Base-by-base conservation (phyloP, 2,113 vertebrate species). In the Myrmecophaga tridactyla region DNA sequence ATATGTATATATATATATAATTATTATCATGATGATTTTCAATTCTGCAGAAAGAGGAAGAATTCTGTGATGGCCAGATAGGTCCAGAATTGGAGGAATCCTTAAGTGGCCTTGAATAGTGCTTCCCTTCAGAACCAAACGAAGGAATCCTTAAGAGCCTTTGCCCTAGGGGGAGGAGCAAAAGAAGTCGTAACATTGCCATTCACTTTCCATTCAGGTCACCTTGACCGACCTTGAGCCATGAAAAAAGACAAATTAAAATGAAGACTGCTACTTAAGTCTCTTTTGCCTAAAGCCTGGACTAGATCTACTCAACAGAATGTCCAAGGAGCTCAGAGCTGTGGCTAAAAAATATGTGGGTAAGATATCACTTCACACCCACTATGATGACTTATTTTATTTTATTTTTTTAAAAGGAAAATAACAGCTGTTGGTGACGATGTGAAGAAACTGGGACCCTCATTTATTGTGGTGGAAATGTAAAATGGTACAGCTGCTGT, bases 1-100 rank as follows among this genome's bases (percentile, higher is more conserved):
- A n/a, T n/a, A n/a, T n/a, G n/a, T n/a, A n/a, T n/a, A n/a, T n/a
- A n/a, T n/a, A n/a, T n/a, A n/a, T n/a, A n/a, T n/a, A n/a, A n/a
- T n/a, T 34, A 63, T 58, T 72, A 27, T 51, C 41, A 18, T 53
- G 48, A 18, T 70, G 53, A 82, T 34, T 86, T 89, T 81, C 75
- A 76, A 41, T 72, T 95, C 73, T 83, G 80, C 75, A 96, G 62
- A 89, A 92, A 88, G 51, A 89, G 31, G 29, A 88, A 94, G n/a
- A 70, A 60, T 63, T 90, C 70, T 65, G n/a, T 39, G 60, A 75
- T 60, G 60, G n/a, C 34, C 10, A 78, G 29, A 86, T 4, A 83
- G 31, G n/a, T 73, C 65, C 67, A 85, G 14, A 94, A 83, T 4
- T 89, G 25, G 27, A 83, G 14, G 21, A 53, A 36, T 95, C 7